Base-by-base conservation (phyloP, 2,797 vertebrate genomes). In the Muraenolepis orangiensis region DNA sequence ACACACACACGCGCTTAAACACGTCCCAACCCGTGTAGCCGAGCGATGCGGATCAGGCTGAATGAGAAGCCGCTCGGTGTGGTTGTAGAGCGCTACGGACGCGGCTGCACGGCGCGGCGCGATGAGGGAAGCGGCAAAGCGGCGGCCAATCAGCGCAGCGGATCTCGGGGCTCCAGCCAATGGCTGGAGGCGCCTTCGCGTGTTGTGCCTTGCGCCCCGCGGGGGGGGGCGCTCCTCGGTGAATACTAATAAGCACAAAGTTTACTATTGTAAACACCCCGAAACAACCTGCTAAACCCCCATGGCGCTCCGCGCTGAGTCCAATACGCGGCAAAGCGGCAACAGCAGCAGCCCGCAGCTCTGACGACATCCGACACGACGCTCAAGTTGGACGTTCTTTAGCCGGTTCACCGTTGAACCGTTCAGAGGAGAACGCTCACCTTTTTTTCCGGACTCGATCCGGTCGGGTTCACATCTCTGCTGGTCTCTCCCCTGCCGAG, bases 161-260 rank as follows among this genome's bases (percentile, higher is more conserved):
- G 46, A 51, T 51, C 46, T 18, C 16, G 46, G 18, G 16, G 46
- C 46, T 4, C 16, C 46, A 20, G 46, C 46, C 46, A 51, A 51
- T 51, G 18, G 32, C 32, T 8, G 32, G 32, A 8, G 3, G 3
- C 32, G 32, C 32, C 32, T 34, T 8, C 32, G 32, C 32, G 3
- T 34, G 32, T 8, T 3, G 32, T 3, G 8, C 3, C 3, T 34
- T 34, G 3, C 3, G 32, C 32, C 8, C 3, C 3, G 32, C 8
- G 32, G 8, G 32, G 32, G 3, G 8, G n/a, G n/a, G n/a, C n/a
- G 93, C 93, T 93, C 92, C 93, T 90, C 87, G 82, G 84, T 90
- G 82, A 92, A 92, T 85, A 88, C 82, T 85, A 87, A 87, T 87
- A 86, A 90, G 84, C 83, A 88, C 75, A 92, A 93, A 92, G 89